phyloP scores from a whole-genome alignment of 2,113 vertebrate species.

The Proterorhinus semilunaris region DNA sequence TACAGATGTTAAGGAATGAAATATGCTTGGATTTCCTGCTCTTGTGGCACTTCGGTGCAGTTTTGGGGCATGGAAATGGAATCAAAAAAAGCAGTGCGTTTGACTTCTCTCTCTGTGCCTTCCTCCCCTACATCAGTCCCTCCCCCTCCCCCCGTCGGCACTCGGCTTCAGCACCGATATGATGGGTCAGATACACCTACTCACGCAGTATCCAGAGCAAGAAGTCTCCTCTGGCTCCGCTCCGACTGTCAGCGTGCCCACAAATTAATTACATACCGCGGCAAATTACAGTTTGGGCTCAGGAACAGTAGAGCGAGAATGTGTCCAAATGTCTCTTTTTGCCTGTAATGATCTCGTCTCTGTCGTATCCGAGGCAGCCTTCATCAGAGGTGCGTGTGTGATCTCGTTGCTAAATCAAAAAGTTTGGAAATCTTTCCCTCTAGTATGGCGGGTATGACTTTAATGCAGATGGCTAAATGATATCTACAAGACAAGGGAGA shows the following conservation, averaged over 20 bases:
- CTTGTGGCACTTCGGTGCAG: too few species aligned
- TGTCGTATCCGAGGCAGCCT: too few species aligned
- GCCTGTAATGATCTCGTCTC: background rate
- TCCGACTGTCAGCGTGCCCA: conserved; percentile 29
- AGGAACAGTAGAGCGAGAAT: background rate
- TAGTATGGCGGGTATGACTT: too few species aligned
- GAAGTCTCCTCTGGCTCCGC: conserved; percentile 16
- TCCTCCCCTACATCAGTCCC: background rate
- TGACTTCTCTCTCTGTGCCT: background rate
- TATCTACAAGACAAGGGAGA: too few species aligned
- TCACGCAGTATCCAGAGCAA: conserved; percentile 22
- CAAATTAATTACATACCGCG: conserved; percentile 13
- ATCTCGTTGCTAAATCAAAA: too few species aligned
- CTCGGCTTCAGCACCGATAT: conserved; percentile 52
- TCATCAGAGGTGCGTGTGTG: too few species aligned
- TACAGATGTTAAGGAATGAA: too few species aligned
- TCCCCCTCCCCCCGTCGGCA: conserved; percentile 52
- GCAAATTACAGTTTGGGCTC: background rate
- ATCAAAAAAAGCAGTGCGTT: too few species aligned
- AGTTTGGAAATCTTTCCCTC: too few species aligned
- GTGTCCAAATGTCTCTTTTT: background rate
- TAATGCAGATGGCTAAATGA: too few species aligned
- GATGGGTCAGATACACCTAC: conserved; percentile 43
- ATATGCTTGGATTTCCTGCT: too few species aligned
- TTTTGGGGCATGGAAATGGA: too few species aligned